phyloP scores from a whole-genome alignment of 2,113 vertebrate genomes.

The Heterocephalus glaber region DNA sequence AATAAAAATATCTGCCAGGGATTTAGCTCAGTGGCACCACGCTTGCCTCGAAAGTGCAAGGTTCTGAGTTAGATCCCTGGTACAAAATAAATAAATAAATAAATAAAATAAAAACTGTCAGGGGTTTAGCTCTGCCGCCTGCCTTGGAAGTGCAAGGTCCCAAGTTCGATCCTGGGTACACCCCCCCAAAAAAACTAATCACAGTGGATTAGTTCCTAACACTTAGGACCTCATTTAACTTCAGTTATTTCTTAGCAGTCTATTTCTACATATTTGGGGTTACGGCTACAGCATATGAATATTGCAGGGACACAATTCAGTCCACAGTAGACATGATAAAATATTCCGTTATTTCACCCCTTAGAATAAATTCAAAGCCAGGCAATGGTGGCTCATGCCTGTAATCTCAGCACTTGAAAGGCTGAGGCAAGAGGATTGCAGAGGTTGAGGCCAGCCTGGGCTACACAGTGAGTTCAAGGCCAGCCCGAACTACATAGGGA shows the following conservation, averaged over 20 bases:
- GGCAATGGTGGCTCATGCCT: background rate
- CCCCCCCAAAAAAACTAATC: background rate
- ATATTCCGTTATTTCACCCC: background rate
- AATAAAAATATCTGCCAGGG: too few species aligned
- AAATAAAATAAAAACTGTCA: background rate
- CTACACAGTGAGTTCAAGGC: background rate
- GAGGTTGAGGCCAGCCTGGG: background rate
- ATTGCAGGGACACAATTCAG: background rate
- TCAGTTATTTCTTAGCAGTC: background rate
- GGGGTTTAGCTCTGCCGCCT: too few species aligned
- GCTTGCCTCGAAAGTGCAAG: too few species aligned
- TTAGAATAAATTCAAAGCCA: background rate
- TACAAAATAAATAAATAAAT: too few species aligned
- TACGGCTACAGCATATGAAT: background rate
- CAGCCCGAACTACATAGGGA: background rate
- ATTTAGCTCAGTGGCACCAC: too few species aligned
- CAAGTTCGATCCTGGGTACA: too few species aligned
- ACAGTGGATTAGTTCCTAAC: background rate
- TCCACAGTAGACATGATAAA: background rate
- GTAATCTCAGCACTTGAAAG: background rate
- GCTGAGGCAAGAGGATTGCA: background rate
- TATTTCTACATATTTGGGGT: background rate
- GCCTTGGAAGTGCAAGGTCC: too few species aligned
- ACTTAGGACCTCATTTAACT: background rate
- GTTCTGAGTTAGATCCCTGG: too few species aligned